These are phyloP conservation scores for Unio delphinus DNA, from an alignment of 2,888 invertebrate species.

Conservation along the genomic window DNA sequence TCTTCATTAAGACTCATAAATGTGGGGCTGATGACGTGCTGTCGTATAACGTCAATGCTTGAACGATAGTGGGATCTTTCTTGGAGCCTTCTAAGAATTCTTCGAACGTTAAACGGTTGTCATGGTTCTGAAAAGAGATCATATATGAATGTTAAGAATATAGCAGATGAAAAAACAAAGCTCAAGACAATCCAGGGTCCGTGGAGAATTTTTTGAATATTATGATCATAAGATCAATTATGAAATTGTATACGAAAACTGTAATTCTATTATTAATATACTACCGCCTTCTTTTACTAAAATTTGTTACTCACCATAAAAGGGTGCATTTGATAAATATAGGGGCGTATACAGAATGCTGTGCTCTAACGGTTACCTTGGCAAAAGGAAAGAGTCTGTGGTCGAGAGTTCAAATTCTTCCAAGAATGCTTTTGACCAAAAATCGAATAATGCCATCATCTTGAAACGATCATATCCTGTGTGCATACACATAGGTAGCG, in stretches of 20 bases:
- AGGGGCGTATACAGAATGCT: too few relatives aligned
- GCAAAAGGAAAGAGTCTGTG: too few relatives aligned
- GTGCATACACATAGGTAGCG: too few relatives aligned
- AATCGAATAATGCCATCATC: too few relatives aligned
- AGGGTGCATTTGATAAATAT: too few relatives aligned
- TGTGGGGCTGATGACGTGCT: constrained; percentile 17
- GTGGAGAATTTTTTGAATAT: neutral
- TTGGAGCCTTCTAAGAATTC: constrained; percentile 98
- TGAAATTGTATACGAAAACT: neutral
- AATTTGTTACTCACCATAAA: neutral
- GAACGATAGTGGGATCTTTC: constrained; percentile 97
- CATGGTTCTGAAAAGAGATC: constrained; percentile 81
- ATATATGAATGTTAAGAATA: neutral
- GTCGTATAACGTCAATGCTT: constrained; percentile 81
- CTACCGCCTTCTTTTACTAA: neutral
- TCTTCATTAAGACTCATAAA: neutral
- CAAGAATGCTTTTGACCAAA: too few relatives aligned
- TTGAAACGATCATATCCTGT: too few relatives aligned
- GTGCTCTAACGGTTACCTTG: too few relatives aligned
- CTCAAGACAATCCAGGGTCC: too few relatives aligned
- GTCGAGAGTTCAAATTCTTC: too few relatives aligned
- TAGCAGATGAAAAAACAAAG: too few relatives aligned
- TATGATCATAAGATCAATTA: neutral
- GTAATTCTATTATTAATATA: neutral
- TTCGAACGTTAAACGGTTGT: constrained; percentile 94